Base-by-base conservation (phyloP, 2,888 invertebrate genomes). In the Falcaria lacertinaria region DNA sequence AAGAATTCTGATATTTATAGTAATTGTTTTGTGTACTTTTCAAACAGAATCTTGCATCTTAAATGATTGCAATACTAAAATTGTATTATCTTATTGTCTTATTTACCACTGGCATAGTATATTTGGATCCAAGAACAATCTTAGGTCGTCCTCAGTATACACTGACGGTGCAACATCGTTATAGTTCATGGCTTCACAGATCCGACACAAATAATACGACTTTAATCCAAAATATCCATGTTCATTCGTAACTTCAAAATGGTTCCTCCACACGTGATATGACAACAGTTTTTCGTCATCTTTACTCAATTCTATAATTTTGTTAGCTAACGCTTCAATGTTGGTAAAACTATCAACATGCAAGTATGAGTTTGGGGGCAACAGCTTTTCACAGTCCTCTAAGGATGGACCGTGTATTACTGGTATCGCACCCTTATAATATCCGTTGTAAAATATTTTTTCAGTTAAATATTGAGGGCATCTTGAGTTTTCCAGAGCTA, bases 401-500 rank as follows among this genome's bases (percentile, higher is more conserved):
- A 38, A 42, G 1, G 86, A 65, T 2, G 92, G 85, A 0, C 94
- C 94, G 90, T 93, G 91, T 34, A 94, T 91, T 2, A 94, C 74
- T 0, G 94, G 94, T 25, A 94, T 90, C 0, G 92, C 84, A 13
- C 90, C 89, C 68, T 93, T 93, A 1, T 74, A 60, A 55, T 91
- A 93, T 0, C 91, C 92, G 54, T 94, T 90, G 86, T 93, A 91
- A 76, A 92, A 94, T 0, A 91, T 65, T 67, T 94, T 94, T 63
- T 94, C 94, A 0, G 94, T 94, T 38, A 94, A 72, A 57, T 94
- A 94, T 63, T 94, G 92, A 4, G 83, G 82, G 61, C 94, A 94
- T 54, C 91, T 90, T 0, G 92, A 91, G 64, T 94, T 94, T 71
- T 94, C 94, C 51, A 94, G 91, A 0, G 93, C 91, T 34, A 94